These are phyloP conservation scores for Lasius platythorax DNA, from an alignment of 2,888 invertebrate species.

Conservation along the genomic window DNA sequence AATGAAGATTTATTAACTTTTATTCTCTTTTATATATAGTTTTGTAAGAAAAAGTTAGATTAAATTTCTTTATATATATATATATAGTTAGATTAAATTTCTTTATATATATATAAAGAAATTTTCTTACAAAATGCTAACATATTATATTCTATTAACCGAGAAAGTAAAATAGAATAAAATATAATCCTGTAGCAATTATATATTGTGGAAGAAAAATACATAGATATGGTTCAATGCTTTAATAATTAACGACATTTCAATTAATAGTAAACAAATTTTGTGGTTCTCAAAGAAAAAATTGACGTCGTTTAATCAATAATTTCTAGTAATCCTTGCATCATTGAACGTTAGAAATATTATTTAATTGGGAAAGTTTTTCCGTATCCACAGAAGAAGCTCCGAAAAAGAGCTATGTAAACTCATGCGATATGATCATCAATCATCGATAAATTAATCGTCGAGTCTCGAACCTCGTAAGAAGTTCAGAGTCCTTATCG, in stretches of 20 bases:
- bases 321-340: background rate
- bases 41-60: no score
- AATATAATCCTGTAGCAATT: background rate
- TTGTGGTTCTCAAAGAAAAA: background rate
- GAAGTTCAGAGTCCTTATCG: slow-evolving; percentile 26
- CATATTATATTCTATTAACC: background rate
- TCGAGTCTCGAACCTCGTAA: background rate
- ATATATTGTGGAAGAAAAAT: background rate
- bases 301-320: background rate
- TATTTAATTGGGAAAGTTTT: slow-evolving; percentile 51
- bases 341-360: slow-evolving; percentile 3
- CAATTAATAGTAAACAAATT: background rate
- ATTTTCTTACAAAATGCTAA: background rate
- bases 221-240: background rate
- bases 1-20: background rate
- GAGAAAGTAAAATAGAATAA: background rate
- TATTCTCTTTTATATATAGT: no score
- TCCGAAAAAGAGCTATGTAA: background rate
- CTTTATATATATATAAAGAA: no score
- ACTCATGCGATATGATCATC: slow-evolving; percentile 27
- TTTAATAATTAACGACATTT: slow-evolving; percentile 3
- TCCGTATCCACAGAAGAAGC: background rate
- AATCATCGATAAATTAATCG: slow-evolving; percentile 36
- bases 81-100: no score
- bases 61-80: no score